Base-by-base conservation (phyloP, 30 jellyfish, hydroid and myxozoan species). In the Hydractinia symbiolongicarpus region DNA sequence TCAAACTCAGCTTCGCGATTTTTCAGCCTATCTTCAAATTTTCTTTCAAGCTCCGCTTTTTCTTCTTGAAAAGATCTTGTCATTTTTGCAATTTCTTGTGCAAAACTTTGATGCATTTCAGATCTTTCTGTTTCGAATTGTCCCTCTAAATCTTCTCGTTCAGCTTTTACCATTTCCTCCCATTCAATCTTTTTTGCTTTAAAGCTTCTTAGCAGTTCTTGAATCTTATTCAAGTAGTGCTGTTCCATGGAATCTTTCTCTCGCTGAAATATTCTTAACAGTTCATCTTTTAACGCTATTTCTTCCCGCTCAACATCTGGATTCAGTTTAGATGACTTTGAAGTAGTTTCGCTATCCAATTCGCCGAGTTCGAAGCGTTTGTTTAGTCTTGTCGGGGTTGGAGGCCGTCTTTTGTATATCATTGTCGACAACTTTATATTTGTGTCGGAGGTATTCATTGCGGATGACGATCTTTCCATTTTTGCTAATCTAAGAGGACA, bases 171-270 rank as follows among this genome's bases (percentile, higher is more conserved):
- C 73, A 93, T 78, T 50, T 77, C 86, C 70, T 93, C 98, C 98
- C 98, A 93, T 57, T 93, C 98, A 4, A 79, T 77, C 78, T 93
- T 93, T 79, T 93, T 93, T 11, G 50, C 70, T 54, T 88, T 87
- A 67, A 93, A 93, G 4, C 96, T 90, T 69, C 89, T 81, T 70
- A 93, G 85, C 44, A 93, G 90, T 54, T 80, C 92, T 55, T 86
- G 94, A 14, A 93, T 88, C 60, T 86, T 93, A 79, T 57, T 61
- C 17, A 69, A 58, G 61, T 87, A 83, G 16, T 87, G 93, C 80
- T 80, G 73, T 60, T 93, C 98, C 95, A 93, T 86, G 50, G 94
- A 69, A 2, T 93, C 96, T 66, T 77, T 93, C 84, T 93, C 98
- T 61, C 98, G 82, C 60, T 73, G 66, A 80, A 93, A 84, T 51